phyloP scores from a whole-genome alignment of 2,113 vertebrate species.

The Malurus melanocephalus region DNA sequence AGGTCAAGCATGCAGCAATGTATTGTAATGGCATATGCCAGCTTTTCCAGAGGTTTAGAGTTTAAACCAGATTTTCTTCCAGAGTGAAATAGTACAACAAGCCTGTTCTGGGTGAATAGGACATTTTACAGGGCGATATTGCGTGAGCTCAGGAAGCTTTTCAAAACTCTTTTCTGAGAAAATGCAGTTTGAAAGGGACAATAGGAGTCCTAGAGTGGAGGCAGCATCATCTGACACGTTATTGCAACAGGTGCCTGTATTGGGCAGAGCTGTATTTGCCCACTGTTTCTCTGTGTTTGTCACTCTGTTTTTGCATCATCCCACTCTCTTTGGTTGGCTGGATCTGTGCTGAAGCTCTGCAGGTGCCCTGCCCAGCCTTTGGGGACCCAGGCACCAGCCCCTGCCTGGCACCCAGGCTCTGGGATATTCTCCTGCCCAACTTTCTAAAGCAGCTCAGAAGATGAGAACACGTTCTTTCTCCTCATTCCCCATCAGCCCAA shows the following conservation, averaged over 20 bases:
- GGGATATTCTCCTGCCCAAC: not conserved
- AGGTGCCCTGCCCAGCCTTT: not conserved
- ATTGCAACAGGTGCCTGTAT: not conserved
- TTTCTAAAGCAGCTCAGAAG: accelerated
- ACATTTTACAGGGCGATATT: not conserved
- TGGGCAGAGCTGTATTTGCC: not conserved
- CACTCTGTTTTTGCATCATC: not conserved
- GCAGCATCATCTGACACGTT: not conserved
- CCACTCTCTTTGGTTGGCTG: too few relatives aligned
- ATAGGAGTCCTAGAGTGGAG: too few relatives aligned
- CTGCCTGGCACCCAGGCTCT: not conserved
- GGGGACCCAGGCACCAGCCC: not conserved
- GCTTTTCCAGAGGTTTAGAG: not conserved
- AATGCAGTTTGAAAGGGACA: not conserved
- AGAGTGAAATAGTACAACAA: not conserved
- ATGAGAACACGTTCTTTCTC: not conserved
- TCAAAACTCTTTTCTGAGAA: not conserved
- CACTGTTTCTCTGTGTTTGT: not conserved
- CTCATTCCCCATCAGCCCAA: not conserved
- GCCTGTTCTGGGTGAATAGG: not conserved
- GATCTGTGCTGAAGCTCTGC: not conserved
- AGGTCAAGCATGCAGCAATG: not conserved
- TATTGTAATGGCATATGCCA: not conserved
- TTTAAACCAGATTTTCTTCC: not conserved
- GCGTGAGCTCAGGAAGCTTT: not conserved